These are phyloP conservation scores for Boulengeromyrus knoepffleri DNA, from an alignment of 2,113 vertebrate genomes.

Conservation along the genomic window DNA sequence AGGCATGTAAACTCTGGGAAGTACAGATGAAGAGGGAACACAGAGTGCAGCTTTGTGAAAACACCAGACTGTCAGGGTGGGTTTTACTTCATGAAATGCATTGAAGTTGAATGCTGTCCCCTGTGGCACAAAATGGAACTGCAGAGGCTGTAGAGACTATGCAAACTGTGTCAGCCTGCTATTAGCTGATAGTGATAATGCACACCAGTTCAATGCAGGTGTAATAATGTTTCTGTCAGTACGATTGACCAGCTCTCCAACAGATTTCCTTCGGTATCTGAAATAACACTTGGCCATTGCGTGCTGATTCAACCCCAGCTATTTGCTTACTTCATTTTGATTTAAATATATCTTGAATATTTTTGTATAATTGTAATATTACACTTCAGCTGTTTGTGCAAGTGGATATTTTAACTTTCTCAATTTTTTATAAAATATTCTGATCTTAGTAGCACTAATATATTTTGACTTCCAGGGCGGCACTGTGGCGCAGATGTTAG, in stretches of 20 bases:
- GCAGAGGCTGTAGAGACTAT: neutral
- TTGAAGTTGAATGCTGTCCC: neutral
- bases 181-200: neutral
- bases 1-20: neutral
- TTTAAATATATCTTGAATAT: neutral
- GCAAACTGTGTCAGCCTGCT: neutral
- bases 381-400: neutral
- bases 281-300: neutral
- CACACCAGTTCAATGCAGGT: neutral
- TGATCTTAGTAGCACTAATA: neutral
- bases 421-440: neutral
- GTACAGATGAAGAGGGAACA: neutral
- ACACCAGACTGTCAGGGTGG: neutral
- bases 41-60: neutral
- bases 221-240: neutral
- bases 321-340: neutral
- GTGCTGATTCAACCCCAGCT: neutral
- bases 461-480: neutral
- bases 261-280: neutral
- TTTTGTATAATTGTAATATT: neutral
- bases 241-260: neutral
- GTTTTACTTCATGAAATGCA: neutral
- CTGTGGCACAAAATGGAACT: neutral
- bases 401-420: neutral
- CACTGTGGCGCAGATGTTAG: neutral